Conservation (phyloP, 2,888 invertebrate genomes). For the Phlogophora meticulosa region DNA sequence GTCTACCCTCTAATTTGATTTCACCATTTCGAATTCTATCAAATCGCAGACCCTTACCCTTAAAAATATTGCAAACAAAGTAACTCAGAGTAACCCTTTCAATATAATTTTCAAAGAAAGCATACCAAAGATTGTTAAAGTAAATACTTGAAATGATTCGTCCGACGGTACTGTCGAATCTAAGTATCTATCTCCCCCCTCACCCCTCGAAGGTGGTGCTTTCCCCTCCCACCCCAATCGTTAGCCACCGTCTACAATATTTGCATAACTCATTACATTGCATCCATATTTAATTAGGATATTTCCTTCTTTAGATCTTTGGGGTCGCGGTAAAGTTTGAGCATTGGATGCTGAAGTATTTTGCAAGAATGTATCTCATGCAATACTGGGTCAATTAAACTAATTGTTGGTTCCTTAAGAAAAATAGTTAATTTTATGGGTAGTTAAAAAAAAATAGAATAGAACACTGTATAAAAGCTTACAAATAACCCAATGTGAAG, state of each 20-base stretch:
- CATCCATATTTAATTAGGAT: slow-evolving; percentile 90
- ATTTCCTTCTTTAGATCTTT: slow-evolving; percentile 81
- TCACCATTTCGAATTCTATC: slow-evolving; percentile 45
- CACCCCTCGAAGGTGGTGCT: slow-evolving; percentile 49
- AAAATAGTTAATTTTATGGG: no score
- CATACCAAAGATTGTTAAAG: slow-evolving; percentile 68
- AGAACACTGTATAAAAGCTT: no score
- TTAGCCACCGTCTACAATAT: slow-evolving; percentile 86
- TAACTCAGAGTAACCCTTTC: slow-evolving; percentile 69
- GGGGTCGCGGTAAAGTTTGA: slow-evolving; percentile 60
- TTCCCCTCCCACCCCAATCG: slow-evolving; percentile 71
- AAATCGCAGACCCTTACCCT: slow-evolving; percentile 53
- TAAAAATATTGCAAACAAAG: slow-evolving; percentile 68
- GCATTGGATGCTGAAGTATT: slow-evolving; percentile 56
- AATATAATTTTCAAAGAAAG: slow-evolving; percentile 74
- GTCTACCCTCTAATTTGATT: slow-evolving; percentile 48
- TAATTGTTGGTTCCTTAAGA: no score
- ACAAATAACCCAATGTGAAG: no score
- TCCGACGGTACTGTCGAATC: slow-evolving; percentile 72
- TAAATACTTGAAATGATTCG: slow-evolving; percentile 78
- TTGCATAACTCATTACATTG: slow-evolving; percentile 90
- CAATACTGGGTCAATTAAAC: no score
- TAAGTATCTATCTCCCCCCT: slow-evolving; percentile 62
- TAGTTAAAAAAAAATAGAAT: no score
- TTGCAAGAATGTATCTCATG: background rate